Conservation (phyloP, 2,888 invertebrate species). For the Protophormia terraenovae region DNA sequence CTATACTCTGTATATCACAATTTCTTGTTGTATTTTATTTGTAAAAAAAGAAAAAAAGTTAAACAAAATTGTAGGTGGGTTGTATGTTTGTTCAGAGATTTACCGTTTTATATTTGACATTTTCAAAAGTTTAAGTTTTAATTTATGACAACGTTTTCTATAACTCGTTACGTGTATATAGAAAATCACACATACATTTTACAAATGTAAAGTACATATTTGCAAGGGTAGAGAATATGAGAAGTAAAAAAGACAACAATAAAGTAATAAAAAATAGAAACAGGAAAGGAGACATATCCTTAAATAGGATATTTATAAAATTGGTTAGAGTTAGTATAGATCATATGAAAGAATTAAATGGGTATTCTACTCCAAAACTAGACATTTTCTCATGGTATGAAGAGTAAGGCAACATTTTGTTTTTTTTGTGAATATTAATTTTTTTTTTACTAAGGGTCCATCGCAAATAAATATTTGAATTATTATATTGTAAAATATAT, state of each 20-base stretch:
- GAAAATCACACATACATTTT: neutral
- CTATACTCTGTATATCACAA: neutral
- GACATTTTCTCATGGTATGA: neutral
- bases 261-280: constrained; percentile 3
- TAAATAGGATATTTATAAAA: constrained; percentile 52
- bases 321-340: neutral
- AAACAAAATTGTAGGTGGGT: constrained; percentile 54
- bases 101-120: constrained; percentile 82
- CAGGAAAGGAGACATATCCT: constrained; percentile 36
- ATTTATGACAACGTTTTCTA: constrained; percentile 81
- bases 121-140: constrained; percentile 82
- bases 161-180: constrained; percentile 68
- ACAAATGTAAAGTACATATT: neutral
- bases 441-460: neutral
- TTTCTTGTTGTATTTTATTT: neutral
- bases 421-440: neutral
- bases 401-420: neutral
- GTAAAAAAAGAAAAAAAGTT: constrained; percentile 10
- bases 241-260: constrained; percentile 39
- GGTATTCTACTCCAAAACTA: neutral
- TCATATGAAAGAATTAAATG: neutral
- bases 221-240: constrained; percentile 30
- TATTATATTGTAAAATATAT: constrained; percentile 44
- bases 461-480: constrained; percentile 20
- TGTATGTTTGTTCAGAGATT: constrained; percentile 77